Base-by-base conservation (phyloP, 2,113 vertebrate species). In the Serinus canaria region DNA sequence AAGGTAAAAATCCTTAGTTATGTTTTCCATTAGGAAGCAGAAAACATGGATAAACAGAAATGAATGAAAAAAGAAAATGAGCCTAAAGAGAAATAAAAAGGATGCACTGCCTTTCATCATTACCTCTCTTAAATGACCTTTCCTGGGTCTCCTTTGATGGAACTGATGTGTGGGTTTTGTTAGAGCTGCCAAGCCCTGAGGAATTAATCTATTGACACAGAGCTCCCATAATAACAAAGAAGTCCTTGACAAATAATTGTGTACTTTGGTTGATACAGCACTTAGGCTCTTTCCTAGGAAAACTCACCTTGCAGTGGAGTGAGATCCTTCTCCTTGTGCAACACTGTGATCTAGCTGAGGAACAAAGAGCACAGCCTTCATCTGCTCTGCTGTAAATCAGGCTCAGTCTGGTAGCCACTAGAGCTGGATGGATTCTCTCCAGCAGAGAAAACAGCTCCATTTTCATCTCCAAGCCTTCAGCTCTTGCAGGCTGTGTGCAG, bases 151-250 rank as follows among this genome's bases (percentile, higher is more conserved):
- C 60, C 64, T 7, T 81, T 77, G 74, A 10, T 77, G 68, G 80
- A 93, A 47, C 20, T 24, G 52, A 20, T 81, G 47, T 69, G 85
- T 73, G 88, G 46, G 67, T 44, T 96, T 93, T 67, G 31, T 27
- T 37, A 49, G 82, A 87, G 82, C 75, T 77, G 50, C 70, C 60
- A 52, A 35, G 23, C 78, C 86, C 90, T 28, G 60, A 83, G 27
- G 75, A 95, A 92, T 93, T 83, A 77, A 56, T 63, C 53, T 94
- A 83, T 92, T 94, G 89, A 83, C 88, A 90, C 22, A 89, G 56
- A 90, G 55, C 50, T 90, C 55, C 25, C 12, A 12, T 35, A 63
- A 43, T 55, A 90, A 88, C 18, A 80, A 59, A 83, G 55, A 91
- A 43, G 46, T 39, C 64, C 92, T 92, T 81, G 64, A 70, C 35